Conservation (phyloP, 2,113 vertebrate species). For the Marcusenius ussheri region DNA sequence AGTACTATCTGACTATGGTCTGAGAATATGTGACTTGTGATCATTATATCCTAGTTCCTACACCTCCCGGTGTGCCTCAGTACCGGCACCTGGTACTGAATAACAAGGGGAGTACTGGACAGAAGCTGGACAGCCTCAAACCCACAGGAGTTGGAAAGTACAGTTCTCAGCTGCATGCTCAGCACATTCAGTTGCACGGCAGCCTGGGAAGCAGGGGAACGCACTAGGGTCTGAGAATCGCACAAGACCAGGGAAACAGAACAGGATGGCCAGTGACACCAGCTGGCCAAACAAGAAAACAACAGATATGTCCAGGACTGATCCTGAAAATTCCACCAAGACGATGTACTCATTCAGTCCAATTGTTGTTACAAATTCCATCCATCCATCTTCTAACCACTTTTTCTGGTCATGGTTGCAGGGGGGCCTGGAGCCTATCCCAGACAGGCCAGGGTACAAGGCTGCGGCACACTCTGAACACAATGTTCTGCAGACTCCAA, state of each 20-base stretch:
- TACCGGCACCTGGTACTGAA: too few relatives aligned
- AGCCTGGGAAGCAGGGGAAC: not conserved
- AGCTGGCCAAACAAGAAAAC: not conserved
- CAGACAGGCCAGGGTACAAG: not conserved
- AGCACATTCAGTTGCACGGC: not conserved
- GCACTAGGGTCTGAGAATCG: not conserved
- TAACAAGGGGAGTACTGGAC: too few relatives aligned
- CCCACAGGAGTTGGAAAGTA: not conserved
- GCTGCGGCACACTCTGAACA: not conserved
- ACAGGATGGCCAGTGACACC: not conserved
- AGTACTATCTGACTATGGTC: not conserved
- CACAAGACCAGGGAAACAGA: not conserved
- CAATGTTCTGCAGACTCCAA: not conserved
- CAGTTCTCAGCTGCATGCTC: not conserved
- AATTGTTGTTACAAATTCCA: not conserved
- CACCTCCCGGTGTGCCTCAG: not conserved
- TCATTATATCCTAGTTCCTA: not conserved
- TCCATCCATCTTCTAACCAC: not conserved
- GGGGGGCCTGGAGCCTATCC: not conserved
- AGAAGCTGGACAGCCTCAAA: not conserved
- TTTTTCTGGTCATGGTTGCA: not conserved
- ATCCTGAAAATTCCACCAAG: not conserved
- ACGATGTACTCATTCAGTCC: not conserved
- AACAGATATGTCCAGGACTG: not conserved
- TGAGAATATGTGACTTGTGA: not conserved